A percentile compares a stretch with the other conserved stretches of the same genome.
phyloP scores from a whole-genome alignment of 1,140 invertebrate species.

The Pinna nobilis region DNA sequence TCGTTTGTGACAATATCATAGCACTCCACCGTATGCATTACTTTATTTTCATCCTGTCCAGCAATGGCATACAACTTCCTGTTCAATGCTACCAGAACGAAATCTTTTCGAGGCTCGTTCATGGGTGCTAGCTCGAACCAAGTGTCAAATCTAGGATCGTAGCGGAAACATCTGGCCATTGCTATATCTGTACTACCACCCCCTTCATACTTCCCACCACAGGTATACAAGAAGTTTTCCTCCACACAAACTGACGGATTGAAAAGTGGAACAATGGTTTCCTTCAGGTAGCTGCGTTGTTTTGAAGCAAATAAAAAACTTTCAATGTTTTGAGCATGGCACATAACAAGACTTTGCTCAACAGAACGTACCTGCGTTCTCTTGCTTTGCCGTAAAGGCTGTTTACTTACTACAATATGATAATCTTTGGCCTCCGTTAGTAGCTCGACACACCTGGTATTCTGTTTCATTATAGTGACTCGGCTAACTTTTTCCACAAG shows the following conservation, averaged over 20 bases:
- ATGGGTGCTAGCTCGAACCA: slow-evolving; percentile 74
- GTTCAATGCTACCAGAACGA: slow-evolving; percentile 67
- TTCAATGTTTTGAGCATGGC: slow-evolving; percentile 69
- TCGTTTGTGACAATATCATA: slow-evolving; percentile 69
- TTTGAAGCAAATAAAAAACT: slow-evolving; percentile 66
- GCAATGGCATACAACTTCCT: slow-evolving; percentile 69
- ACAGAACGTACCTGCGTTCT: slow-evolving; percentile 70
- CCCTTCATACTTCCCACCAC: slow-evolving; percentile 74
- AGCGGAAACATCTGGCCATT: slow-evolving; percentile 72
- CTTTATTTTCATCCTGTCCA: slow-evolving; percentile 73
- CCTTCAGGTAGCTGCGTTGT: slow-evolving; percentile 62
- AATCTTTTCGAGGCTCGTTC: slow-evolving; percentile 73
- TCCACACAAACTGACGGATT: slow-evolving; percentile 72
- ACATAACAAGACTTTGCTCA: slow-evolving; percentile 67
- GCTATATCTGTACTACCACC: slow-evolving; percentile 71
- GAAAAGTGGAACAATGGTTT: slow-evolving; percentile 69
- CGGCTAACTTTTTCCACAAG: slow-evolving; percentile 71
- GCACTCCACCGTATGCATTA: slow-evolving; percentile 71
- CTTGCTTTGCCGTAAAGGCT: slow-evolving; percentile 65
- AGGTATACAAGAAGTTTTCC: slow-evolving; percentile 74
- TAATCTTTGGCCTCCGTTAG: slow-evolving; percentile 73
- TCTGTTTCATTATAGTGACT: slow-evolving; percentile 65
- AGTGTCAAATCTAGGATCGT: slow-evolving; percentile 72
- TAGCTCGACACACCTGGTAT: slow-evolving; percentile 64
- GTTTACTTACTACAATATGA: slow-evolving; percentile 71